Evolutionary conservation across 2,113 vertebrate species (phyloP), one percentile per base, ranked within the genome.

Genomic region (Callospermophilus lateralis): DNA sequence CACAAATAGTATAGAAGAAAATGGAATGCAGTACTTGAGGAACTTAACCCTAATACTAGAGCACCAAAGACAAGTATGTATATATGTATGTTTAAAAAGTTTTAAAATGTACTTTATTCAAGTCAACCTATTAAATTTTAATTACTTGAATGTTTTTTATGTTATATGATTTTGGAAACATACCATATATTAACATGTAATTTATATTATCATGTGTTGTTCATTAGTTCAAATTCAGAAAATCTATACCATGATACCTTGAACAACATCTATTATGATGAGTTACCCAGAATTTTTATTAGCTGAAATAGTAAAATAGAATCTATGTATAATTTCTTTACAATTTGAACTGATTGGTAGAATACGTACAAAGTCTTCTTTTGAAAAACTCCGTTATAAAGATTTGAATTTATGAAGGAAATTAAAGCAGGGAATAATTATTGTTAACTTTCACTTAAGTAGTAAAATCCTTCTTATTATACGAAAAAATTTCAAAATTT

Each of bases 211-310:
- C 58, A 45, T 45, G 67, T 88, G 11, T 32, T 68, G 1, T 48
- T 28, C 77, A 91, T 86, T 95, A 70, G 11, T 93, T 96, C 90
- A 91, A 90, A 77, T 84, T 84, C 70, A 88, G 61, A 88, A 94
- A 88, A 79, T 84, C n/a, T 34, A 13, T 86, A 77, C 11, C 16
- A 39, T 90, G 51, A 32, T 84, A 34, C 5, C 39, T 30, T 89
- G 24, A 92, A 53, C 26, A 73, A n/a, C 6, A 74, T 20, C 20
- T 94, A 26, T 58, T 90, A 88, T 6, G 85, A 73, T 85, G 58
- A 58, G 20, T 55, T 89, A 77, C 76, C 37, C 4, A 93, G 55
- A 90, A 63, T 88, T 83, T 94, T 19, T 74, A 86, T 80, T 74
- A 89, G 55, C 12, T 91, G 51, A 61, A 80, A 67, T 55, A 67